Conservation (phyloP, 2,797 vertebrate genomes). For the Sardinella longiceps region DNA sequence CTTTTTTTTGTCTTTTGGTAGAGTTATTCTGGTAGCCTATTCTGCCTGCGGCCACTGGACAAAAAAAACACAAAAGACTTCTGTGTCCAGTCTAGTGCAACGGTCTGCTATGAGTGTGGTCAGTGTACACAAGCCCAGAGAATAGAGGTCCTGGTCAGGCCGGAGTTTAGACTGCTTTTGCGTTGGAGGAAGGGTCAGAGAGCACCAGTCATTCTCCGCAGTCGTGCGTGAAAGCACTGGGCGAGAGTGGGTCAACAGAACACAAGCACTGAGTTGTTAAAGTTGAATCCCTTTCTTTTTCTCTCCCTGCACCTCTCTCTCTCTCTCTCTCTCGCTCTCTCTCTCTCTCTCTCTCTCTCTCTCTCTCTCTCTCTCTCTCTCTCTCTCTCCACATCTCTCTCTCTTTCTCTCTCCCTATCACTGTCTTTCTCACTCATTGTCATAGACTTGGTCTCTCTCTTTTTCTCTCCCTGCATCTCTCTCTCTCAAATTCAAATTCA, state of each 20-base stretch:
- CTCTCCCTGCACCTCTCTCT: neutral
- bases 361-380: too few species aligned
- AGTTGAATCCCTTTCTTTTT: neutral
- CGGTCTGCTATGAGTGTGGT: neutral
- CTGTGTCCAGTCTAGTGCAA: slow-evolving; percentile 9
- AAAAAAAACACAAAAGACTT: neutral
- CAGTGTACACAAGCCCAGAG: slow-evolving; percentile 14
- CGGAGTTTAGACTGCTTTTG: neutral
- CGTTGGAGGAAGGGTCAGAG: slow-evolving; percentile 1
- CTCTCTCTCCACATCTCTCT: too few species aligned
- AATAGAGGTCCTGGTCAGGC: neutral
- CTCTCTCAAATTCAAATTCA: too few species aligned
- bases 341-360: neutral
- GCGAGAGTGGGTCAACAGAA: slow-evolving; percentile 4
- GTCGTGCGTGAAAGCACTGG: neutral
- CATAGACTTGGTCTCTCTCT: too few species aligned
- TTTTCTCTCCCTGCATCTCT: too few species aligned
- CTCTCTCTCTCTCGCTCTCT: neutral
- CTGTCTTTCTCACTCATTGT: too few species aligned
- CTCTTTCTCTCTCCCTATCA: too few species aligned
- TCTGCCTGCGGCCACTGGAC: neutral
- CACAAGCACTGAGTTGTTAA: neutral
- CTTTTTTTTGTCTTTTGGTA: neutral
- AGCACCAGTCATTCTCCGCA: neutral
- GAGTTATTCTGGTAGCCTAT: neutral